Percentiles rank a stretch among this genome's conserved stretches.
Evolutionary conservation across 2,888 invertebrate species (phyloP).

Genomic region (Cyclophora albipunctata): DNA sequence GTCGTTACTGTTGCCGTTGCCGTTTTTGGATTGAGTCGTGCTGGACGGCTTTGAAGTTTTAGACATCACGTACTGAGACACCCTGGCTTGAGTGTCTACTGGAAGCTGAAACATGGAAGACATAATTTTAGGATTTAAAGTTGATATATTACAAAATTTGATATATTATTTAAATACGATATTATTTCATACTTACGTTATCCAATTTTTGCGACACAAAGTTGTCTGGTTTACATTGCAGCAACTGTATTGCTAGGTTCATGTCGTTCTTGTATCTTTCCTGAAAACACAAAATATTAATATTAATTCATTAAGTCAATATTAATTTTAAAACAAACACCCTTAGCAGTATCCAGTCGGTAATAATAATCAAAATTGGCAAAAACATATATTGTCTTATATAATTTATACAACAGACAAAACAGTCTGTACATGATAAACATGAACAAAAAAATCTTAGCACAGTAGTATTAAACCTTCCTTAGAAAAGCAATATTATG

Average conservation of each 20-base stretch:
- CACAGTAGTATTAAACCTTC: too few relatives aligned
- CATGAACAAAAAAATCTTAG: too few relatives aligned
- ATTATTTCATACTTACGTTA: conserved; percentile 78
- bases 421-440: not conserved
- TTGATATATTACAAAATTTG: too few relatives aligned
- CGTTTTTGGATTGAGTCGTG: conserved; percentile 57
- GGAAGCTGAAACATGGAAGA: conserved; percentile 81
- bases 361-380: not conserved
- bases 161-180: too few relatives aligned
- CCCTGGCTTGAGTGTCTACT: conserved; percentile 92
- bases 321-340: not conserved
- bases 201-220: conserved; percentile 94
- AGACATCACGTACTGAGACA: conserved; percentile 83
- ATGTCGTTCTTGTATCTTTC: conserved; percentile 96
- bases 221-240: conserved; percentile 96
- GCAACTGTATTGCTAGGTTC: conserved; percentile 92
- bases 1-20: conserved; percentile 30
- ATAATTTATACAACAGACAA: not conserved
- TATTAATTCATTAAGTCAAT: not conserved
- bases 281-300: conserved; percentile 59
- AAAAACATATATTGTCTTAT: not conserved
- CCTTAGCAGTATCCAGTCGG: too few relatives aligned
- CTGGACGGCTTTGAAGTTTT: conserved; percentile 67
- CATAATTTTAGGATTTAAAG: not conserved
- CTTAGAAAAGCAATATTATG: too few relatives aligned